Percentiles rank a stretch among this genome's conserved stretches.
phyloP scores from a whole-genome alignment of 1,140 invertebrate species.

The Capitella teleta region DNA sequence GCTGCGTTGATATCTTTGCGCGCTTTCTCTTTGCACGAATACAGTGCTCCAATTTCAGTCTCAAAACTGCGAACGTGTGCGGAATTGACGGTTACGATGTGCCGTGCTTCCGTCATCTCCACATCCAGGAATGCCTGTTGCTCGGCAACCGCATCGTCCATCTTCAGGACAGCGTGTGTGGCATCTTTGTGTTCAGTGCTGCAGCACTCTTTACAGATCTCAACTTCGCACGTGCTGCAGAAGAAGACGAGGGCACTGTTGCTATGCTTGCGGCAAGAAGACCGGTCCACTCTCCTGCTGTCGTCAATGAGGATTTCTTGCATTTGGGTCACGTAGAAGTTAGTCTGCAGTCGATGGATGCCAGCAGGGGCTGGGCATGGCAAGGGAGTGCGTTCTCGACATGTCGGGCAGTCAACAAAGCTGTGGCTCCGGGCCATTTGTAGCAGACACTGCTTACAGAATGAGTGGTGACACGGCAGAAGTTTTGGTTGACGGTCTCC shows the following conservation, averaged over 20 bases:
- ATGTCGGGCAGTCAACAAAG: slow-evolving; percentile 9
- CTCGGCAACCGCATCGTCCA: background rate
- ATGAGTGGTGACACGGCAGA: slow-evolving; percentile 38
- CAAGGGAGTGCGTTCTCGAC: slow-evolving; percentile 5
- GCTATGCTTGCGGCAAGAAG: slow-evolving; percentile 10
- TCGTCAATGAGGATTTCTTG: slow-evolving; percentile 3
- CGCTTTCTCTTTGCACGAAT: slow-evolving; percentile 1
- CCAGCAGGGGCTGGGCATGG: slow-evolving; percentile 3
- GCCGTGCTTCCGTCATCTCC: slow-evolving; percentile 6
- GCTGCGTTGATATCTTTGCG: background rate
- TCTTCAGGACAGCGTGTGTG: background rate
- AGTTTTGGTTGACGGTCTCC: slow-evolving; percentile 32
- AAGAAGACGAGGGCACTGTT: slow-evolving; percentile 9
- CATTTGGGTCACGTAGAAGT: slow-evolving; percentile 16
- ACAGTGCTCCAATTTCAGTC: slow-evolving; percentile 2
- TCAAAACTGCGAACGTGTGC: background rate
- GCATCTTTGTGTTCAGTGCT: background rate
- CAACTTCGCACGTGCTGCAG: slow-evolving; percentile 8
- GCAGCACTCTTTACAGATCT: slow-evolving; percentile 5
- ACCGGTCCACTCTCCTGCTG: slow-evolving; percentile 4
- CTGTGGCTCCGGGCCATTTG: background rate
- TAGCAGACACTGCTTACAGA: slow-evolving; percentile 39
- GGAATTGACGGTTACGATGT: background rate
- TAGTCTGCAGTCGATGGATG: slow-evolving; percentile 11
- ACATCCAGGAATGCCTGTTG: slow-evolving; percentile 1